Evolutionary conservation across 2,113 vertebrate species (phyloP).

Genomic region (Apistogramma diplotaenia): DNA sequence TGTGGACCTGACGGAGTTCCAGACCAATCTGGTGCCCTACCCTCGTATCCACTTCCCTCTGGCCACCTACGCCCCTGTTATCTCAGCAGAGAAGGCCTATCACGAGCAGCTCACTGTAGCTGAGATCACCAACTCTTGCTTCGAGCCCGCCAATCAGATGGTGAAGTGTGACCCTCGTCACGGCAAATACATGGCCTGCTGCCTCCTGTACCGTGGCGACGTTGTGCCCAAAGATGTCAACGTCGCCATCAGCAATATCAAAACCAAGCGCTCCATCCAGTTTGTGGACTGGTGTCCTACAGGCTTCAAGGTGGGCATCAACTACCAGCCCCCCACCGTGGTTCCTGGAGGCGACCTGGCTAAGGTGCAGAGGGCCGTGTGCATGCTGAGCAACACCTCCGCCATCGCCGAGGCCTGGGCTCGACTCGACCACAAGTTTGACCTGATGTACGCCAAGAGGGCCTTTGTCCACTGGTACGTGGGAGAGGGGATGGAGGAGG

Average conservation of each 20-base stretch:
- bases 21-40: constrained; percentile 79
- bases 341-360: constrained; percentile 72
- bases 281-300: neutral
- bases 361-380: constrained; percentile 84
- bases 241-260: constrained; percentile 65
- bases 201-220: constrained; percentile 57
- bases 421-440: constrained; percentile 22
- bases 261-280: constrained; percentile 62
- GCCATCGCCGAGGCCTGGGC: constrained; percentile 87
- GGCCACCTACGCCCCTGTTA: constrained; percentile 83
- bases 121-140: too few relatives aligned
- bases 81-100: constrained; percentile 78
- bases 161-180: too few relatives aligned
- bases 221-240: constrained; percentile 70
- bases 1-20: constrained; percentile 75
- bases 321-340: neutral
- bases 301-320: too few relatives aligned
- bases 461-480: too few relatives aligned
- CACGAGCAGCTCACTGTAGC: too few relatives aligned
- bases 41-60: constrained; percentile 85
- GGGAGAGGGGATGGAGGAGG: too few relatives aligned
- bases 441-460: too few relatives aligned
- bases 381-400: constrained; percentile 87
- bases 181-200: constrained; percentile 68
- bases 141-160: constrained; percentile 55